phyloP scores from a whole-genome alignment of 2,888 invertebrate species.

The Teleogryllus oceanicus region DNA sequence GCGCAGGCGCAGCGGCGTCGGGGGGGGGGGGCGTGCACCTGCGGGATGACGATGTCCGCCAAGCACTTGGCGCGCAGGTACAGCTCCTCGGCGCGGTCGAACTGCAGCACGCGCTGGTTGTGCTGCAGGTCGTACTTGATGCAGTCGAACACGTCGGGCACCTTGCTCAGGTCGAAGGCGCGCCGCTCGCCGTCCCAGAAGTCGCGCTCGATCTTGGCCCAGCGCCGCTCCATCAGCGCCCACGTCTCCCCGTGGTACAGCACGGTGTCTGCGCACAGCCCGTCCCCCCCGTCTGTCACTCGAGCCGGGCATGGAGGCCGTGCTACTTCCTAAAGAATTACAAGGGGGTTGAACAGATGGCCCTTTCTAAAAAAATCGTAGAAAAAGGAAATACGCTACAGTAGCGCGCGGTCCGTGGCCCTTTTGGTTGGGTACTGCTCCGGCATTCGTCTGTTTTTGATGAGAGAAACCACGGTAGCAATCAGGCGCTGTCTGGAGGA shows the following conservation, averaged over 20 bases:
- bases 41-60: not conserved
- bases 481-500: too few relatives aligned
- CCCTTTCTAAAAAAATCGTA: too few relatives aligned
- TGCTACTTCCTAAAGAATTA: too few relatives aligned
- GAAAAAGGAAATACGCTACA: too few relatives aligned
- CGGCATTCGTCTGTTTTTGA: too few relatives aligned
- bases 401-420: too few relatives aligned
- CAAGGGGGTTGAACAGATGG: too few relatives aligned
- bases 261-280: not conserved
- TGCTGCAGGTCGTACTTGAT: slow-evolving; percentile 5
- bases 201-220: not conserved
- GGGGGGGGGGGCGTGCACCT: not conserved
- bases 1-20: too few relatives aligned
- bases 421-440: too few relatives aligned
- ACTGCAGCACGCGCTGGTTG: not conserved
- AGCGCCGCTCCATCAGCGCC: not conserved
- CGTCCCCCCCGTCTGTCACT: too few relatives aligned
- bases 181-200: not conserved
- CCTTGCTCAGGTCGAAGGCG: not conserved
- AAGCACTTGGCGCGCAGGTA: not conserved
- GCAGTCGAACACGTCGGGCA: not conserved
- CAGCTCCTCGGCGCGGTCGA: not conserved
- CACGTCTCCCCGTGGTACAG: not conserved
- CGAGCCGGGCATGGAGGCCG: too few relatives aligned
- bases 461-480: too few relatives aligned